These are phyloP conservation scores for Drosophila neonasuta DNA, from an alignment of 2,888 invertebrate species.

Conservation along the genomic window DNA sequence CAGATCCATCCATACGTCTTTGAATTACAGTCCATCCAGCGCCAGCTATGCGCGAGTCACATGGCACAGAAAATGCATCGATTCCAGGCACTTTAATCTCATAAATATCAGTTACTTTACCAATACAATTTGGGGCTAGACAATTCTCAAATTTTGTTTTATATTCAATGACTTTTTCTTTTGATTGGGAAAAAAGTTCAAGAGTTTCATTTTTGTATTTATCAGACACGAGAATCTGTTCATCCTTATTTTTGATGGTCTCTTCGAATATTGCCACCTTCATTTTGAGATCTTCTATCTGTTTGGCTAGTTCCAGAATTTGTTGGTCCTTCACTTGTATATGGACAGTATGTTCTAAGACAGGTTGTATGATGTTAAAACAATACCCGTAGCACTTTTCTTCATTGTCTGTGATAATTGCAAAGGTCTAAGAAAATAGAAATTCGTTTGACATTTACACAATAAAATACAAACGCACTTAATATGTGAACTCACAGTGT, in stretches of 20 bases:
- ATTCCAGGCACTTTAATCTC: too few species aligned
- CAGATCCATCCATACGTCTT: too few species aligned
- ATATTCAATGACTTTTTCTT: neutral
- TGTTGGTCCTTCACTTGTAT: neutral
- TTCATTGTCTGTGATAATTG: neutral
- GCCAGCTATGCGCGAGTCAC: too few species aligned
- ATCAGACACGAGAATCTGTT: neutral
- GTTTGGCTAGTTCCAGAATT: neutral
- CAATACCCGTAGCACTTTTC: slow-evolving; percentile 5
- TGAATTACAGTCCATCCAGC: too few species aligned
- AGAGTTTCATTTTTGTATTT: neutral
- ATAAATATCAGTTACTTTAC: too few species aligned
- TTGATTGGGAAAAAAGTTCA: neutral
- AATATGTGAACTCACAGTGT: neutral
- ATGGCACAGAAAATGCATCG: too few species aligned
- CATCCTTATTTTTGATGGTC: neutral
- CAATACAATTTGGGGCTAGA: neutral
- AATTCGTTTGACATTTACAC: too few species aligned
- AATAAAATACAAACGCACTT: too few species aligned
- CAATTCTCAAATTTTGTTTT: neutral
- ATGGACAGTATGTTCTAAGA: slow-evolving; percentile 5
- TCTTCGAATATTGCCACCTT: neutral
- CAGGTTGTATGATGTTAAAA: slow-evolving; percentile 6
- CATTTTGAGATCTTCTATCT: neutral
- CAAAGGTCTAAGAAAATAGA: neutral